Evolutionary conservation across 2,113 vertebrate species (phyloP).

Genomic region (Brachyhypopomus gauderio): DNA sequence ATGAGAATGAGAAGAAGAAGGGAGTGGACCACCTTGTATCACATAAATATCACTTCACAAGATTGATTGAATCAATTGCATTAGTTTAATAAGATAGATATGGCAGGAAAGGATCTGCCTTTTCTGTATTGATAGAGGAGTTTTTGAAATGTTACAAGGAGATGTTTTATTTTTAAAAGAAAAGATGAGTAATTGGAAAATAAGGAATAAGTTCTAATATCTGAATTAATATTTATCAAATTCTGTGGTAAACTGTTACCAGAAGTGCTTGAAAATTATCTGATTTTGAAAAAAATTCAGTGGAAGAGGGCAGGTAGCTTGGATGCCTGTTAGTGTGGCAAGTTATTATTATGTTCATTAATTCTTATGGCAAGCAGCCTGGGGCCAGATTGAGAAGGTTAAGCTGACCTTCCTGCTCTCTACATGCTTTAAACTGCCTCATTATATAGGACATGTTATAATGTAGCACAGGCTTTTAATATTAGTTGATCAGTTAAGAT

Average conservation of each 20-base stretch:
- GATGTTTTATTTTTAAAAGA: no score
- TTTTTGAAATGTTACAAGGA: no score
- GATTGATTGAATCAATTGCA: no score
- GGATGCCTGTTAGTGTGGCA: constrained; percentile 36
- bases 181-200: no score
- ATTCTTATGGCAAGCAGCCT: constrained; percentile 47
- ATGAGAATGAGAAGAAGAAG: background rate
- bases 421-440: constrained; percentile 3
- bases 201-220: no score
- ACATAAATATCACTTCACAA: no score
- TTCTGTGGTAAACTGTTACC: background rate
- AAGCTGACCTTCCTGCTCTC: constrained; percentile 22
- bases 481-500: background rate
- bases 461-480: background rate
- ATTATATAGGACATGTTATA: constrained; percentile 8
- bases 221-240: no score
- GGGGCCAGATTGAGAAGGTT: constrained; percentile 43
- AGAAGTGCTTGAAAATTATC: background rate
- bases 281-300: background rate
- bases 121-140: no score
- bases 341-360: constrained; percentile 48
- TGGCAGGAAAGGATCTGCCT: no score
- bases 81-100: no score
- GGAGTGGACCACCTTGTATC: no score
- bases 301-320: constrained; percentile 24